Conservation (phyloP, 2,888 invertebrate genomes). For the Dynastes grantii region DNA sequence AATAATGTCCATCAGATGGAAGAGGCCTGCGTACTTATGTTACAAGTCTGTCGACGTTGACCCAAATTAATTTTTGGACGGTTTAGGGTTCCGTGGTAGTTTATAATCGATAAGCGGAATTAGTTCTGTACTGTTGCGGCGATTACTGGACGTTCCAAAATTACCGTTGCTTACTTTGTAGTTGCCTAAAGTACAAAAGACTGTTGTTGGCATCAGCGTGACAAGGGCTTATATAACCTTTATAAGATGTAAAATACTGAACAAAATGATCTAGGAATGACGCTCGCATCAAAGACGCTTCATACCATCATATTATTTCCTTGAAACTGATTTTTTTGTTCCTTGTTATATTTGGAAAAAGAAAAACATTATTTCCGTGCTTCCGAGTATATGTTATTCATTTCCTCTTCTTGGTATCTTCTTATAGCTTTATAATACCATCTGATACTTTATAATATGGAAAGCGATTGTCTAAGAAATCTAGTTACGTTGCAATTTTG, state of each 20-base stretch:
- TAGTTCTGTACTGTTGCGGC: not conserved
- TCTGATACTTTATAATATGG: too few relatives aligned
- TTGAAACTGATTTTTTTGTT: not conserved
- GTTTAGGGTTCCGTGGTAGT: not conserved
- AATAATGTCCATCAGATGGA: conserved; percentile 19
- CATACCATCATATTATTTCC: too few relatives aligned
- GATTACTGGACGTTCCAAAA: not conserved
- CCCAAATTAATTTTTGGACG: conserved; percentile 34
- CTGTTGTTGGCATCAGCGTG: not conserved
- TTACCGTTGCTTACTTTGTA: not conserved
- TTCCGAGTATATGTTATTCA: not conserved
- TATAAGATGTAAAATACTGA: not conserved
- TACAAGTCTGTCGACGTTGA: conserved; percentile 24
- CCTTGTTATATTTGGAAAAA: not conserved
- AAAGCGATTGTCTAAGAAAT: too few relatives aligned
- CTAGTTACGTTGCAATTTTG: too few relatives aligned
- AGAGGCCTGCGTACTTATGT: not conserved
- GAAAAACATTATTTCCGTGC: not conserved
- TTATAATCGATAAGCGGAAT: conserved; percentile 33
- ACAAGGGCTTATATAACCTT: not conserved
- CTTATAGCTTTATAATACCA: too few relatives aligned
- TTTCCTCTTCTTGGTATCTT: too few relatives aligned
- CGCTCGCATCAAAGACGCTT: not conserved
- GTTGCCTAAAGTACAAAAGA: not conserved
- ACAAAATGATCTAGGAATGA: not conserved